Evolutionary conservation across 2,113 vertebrate species (phyloP).

Genomic region (Lepisosteus osseus): DNA sequence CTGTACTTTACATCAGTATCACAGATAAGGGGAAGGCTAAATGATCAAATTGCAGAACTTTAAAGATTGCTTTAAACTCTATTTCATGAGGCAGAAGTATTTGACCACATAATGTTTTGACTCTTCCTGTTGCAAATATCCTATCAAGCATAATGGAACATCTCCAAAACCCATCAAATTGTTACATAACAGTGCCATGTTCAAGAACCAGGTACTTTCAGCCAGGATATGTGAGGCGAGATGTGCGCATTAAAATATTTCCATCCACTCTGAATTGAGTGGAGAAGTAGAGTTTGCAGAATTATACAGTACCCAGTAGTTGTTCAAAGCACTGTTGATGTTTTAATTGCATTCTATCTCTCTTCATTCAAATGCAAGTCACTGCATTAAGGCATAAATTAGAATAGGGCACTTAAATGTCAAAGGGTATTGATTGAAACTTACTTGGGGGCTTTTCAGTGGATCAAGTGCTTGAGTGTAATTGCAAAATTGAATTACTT

Average conservation of each 20-base stretch:
- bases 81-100: not conserved
- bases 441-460: slow-evolving; percentile 27
- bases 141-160: slow-evolving; percentile 4
- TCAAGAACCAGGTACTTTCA: slow-evolving; percentile 6
- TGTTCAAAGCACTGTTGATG: slow-evolving; percentile 26
- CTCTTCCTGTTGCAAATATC: not conserved
- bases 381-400: slow-evolving; percentile 21
- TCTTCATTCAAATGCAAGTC: slow-evolving; percentile 23
- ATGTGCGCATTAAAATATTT: slow-evolving; percentile 13
- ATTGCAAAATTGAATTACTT: slow-evolving; percentile 29
- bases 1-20: slow-evolving; percentile 4
- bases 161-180: not conserved
- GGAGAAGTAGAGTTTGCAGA: slow-evolving; percentile 11
- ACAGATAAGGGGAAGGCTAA: slow-evolving; percentile 4
- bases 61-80: not conserved
- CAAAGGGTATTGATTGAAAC: slow-evolving; percentile 32
- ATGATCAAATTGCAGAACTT: not conserved
- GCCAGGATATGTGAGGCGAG: not conserved
- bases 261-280: not conserved
- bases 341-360: slow-evolving; percentile 33
- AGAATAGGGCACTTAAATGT: slow-evolving; percentile 29
- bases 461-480: slow-evolving; percentile 26
- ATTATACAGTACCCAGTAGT: slow-evolving; percentile 22
- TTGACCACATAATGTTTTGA: not conserved
- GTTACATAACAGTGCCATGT: not conserved